Evolutionary conservation across 2,888 invertebrate species (phyloP), one percentile per base, ranked within the genome.

Genomic region (Aphidius colemani): DNA sequence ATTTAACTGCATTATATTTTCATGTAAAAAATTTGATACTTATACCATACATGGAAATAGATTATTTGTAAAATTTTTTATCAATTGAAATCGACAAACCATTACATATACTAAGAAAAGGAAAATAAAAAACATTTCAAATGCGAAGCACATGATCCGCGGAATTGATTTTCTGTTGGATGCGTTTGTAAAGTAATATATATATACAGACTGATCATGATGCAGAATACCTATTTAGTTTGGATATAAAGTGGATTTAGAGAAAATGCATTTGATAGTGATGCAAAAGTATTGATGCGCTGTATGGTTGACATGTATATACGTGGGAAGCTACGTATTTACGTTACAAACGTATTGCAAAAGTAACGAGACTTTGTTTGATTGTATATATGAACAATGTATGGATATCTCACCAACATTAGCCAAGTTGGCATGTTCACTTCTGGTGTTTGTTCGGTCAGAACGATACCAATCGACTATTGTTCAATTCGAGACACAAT

Each of bases 381-480:
- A 30, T 30, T 30, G 30, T 30, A 30, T 30, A 30, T 30, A 30
- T 30, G 30, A 30, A 30, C 30, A 30, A 2, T 30, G 30, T 30
- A 30, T 30, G 5, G 30, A 30, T 30, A 30, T 30, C 30, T 30
- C 30, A 30, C 5, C 3, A 5, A 30, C 5, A 30, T 30, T 30
- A 30, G 30, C 30, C 30, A 30, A 30, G 30, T 30, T 30, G 30
- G 30, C 30, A 30, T 30, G 30, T 30, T 58, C 49, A 40, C 49
- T 44, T 18, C 43, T 44, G 44, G 7, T 50, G 59, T 11, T 59
- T 59, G 59, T 40, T 59, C 41, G 66, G 61, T 64, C 63, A 64
- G 64, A 66, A 69, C 66, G 53, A 61, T 63, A 72, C 74, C 72
- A 72, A 75, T 71, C 70, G 64, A 67, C 69, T 67, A 71, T 67